A percentile compares a stretch with the other conserved stretches of the same genome.
Conservation (phyloP, 1,140 invertebrate genomes). For the Camponotus vicinus region DNA sequence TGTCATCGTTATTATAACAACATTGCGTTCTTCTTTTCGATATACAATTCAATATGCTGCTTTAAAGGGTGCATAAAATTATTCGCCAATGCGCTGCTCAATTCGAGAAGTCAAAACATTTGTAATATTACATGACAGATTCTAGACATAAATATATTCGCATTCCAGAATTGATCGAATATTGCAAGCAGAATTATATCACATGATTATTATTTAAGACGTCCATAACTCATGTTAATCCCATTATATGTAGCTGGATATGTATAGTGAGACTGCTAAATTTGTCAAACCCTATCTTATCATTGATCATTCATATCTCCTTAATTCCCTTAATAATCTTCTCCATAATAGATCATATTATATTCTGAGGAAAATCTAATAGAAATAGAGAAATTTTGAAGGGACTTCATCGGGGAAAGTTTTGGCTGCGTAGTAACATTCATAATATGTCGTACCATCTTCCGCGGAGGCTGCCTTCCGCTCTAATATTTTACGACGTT, state of each 20-base stretch:
- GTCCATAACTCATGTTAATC: not conserved
- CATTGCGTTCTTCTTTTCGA: conserved; percentile 8
- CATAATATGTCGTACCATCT: not conserved
- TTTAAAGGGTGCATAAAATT: not conserved
- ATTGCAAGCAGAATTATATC: not conserved
- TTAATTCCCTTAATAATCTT: not conserved
- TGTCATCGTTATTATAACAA: conserved; percentile 46
- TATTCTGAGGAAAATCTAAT: not conserved
- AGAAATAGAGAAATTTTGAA: not conserved
- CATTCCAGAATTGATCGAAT: not conserved
- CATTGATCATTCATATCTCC: conserved; percentile 3
- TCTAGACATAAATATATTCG: not conserved
- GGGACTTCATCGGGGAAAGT: not conserved
- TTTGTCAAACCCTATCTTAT: conserved; percentile 1
- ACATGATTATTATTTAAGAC: conserved; percentile 7
- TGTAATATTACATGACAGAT: not conserved
- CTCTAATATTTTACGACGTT: conserved; percentile 70
- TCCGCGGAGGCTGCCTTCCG: conserved; percentile 6
- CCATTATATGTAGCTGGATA: not conserved
- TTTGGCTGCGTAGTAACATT: not conserved
- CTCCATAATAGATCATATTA: not conserved
- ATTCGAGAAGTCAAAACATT: not conserved
- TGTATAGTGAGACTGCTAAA: not conserved
- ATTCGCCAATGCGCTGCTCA: not conserved
- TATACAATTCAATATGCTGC: not conserved